These are phyloP conservation scores for Amphiprion percula DNA, from an alignment of 2,113 vertebrate genomes.

Conservation along the genomic window DNA sequence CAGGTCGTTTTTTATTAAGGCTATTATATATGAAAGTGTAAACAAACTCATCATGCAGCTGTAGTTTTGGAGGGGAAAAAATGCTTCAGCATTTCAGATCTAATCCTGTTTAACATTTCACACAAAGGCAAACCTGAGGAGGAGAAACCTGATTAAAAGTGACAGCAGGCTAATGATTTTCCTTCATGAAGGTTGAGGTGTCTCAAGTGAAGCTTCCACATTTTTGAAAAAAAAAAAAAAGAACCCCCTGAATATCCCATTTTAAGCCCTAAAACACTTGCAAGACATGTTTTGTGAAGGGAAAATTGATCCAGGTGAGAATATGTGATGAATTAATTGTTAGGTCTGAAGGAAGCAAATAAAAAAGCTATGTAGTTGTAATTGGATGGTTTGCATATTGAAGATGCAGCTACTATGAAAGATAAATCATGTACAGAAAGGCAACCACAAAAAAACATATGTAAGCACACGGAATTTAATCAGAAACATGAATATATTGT, in stretches of 20 bases:
- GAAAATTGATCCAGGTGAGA: not conserved
- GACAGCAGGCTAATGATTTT: slow-evolving; percentile 27
- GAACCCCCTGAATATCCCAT: not conserved
- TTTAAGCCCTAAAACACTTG: not conserved
- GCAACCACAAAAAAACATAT: too few relatives aligned
- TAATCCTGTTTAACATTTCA: not conserved
- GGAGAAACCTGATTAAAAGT: not conserved
- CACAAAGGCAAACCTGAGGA: not conserved
- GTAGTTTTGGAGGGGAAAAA: not conserved
- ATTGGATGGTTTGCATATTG: too few relatives aligned
- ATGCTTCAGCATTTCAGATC: not conserved
- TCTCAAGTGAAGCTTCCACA: not conserved
- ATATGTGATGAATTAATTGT: not conserved
- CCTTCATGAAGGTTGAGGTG: slow-evolving; percentile 8
- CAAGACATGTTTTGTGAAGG: not conserved
- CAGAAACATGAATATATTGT: too few relatives aligned
- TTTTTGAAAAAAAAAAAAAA: not conserved
- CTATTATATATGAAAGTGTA: not conserved
- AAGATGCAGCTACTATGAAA: too few relatives aligned
- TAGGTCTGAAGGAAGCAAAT: not conserved
- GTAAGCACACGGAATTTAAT: too few relatives aligned
- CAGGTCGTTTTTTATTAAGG: not conserved
- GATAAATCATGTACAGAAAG: too few relatives aligned
- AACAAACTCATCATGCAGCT: not conserved
- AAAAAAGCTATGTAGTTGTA: not conserved